Base-by-base conservation (phyloP, 2,113 vertebrate species). In the Xenopus laevis region DNA sequence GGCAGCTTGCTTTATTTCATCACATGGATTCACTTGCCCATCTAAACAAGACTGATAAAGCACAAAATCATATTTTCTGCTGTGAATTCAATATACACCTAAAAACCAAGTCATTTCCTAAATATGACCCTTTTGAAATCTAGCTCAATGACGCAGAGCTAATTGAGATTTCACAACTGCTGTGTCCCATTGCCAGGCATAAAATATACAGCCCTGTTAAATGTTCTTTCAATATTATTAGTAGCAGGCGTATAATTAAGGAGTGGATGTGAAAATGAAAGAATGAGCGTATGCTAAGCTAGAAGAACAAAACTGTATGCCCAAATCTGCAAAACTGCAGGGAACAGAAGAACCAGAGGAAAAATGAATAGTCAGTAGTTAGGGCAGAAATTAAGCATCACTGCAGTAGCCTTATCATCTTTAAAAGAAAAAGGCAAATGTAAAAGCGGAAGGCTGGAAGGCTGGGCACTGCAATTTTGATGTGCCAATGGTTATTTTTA, bases 141-240 rank as follows among this genome's bases (percentile, higher is more conserved):
- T 30, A 7, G 30, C 2, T 20, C 10, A 57, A 12, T 18, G 59
- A 52, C 0, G 4, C 30, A 4, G 13, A 30, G 12, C 52, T 58
- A 23, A 57, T 65, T 65, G 5, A 67, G 64, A 74, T 47, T 73
- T 74, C 72, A 67, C 55, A 47, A 47, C 30, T 67, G 44, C 16
- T 47, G 15, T 10, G 45, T 63, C 60, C 47, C 64, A 67, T 59
- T 8, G 53, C 59, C 63, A 66, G 12, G 21, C 33, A 20, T 30
- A 44, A 58, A 59, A 53, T 23, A 74, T 21, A 17, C 45, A 59
- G 21, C 20, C 18, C 21, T 10, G 3, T 55, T 58, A 65, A 65
- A 65, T 33, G 63, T 20, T 57, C 50, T 57, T 45, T 27, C 13
- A 45, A 33, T 40, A 53, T 53, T 60, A 72, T 53, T 62, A 46